Evolutionary conservation across 2,888 invertebrate genomes (phyloP), one percentile per base, ranked within the genome.

Genomic region (Sialis fuliginosa): DNA sequence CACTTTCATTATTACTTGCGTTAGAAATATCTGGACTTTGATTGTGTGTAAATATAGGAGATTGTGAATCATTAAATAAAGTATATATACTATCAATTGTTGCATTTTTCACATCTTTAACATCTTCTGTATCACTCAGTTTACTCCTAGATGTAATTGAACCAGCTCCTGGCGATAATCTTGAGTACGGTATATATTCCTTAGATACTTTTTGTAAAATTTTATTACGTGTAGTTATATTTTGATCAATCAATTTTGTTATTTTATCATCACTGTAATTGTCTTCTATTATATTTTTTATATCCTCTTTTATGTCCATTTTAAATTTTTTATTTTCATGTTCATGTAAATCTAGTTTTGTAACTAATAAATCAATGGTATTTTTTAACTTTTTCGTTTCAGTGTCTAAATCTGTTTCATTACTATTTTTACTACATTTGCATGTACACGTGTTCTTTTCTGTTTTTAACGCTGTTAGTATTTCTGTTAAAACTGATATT

Each of bases 101-200:
- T 9, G 35, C 4, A 9, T 8, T 9, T 35, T n/a, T 35, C n/a
- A 35, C 12, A 10, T 10, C 7, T 37, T 37, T 37, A 10, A 10
- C 12, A 8, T 37, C 12, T 10, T 37, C 12, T 8, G 37, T 10
- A 6, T 7, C 10, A 37, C 12, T 37, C 12, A 8, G 12, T 6
- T 37, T 35, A 35, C 35, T 37, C 7, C 12, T 12, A 37, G 37
- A 37, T 37, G n/a, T 6, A 10, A 10, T 12, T 37, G 56, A 61
- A 7, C 62, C 66, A 43, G 70, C 70, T 13, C 70, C 70, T 51
- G 70, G 51, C 10, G 70, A 70, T 49, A 71, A 57, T 54, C 67
- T 61, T 8, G 68, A 63, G 57, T 71, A 71, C 1, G 70, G 70
- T 54, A 71, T 68, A 52, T 71, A 71, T 44, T 67, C 65, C 9